These are phyloP conservation scores for Papilio protenor DNA, from an alignment of 2,888 invertebrate genomes.

Conservation along the genomic window DNA sequence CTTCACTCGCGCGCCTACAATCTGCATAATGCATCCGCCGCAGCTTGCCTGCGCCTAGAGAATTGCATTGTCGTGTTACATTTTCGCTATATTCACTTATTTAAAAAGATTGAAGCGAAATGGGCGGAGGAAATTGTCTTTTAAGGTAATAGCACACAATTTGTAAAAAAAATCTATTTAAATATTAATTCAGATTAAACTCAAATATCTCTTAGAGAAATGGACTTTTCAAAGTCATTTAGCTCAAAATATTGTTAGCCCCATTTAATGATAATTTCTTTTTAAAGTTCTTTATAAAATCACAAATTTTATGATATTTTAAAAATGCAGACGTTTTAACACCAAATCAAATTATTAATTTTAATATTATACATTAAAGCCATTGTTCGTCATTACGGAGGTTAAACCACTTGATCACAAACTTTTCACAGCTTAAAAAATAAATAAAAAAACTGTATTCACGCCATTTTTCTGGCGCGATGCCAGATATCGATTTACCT, in stretches of 20 bases:
- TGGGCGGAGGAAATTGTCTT: neutral
- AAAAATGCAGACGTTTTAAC: neutral
- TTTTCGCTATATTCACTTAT: slow-evolving; percentile 44
- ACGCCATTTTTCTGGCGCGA: slow-evolving; percentile 33
- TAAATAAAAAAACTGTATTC: slow-evolving; percentile 39
- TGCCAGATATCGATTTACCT: slow-evolving; percentile 41
- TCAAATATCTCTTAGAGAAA: too few species aligned
- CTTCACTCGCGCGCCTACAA: slow-evolving; percentile 62
- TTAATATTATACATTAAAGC: neutral
- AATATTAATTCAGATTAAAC: neutral
- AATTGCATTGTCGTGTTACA: slow-evolving; percentile 68
- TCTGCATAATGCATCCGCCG: slow-evolving; percentile 75
- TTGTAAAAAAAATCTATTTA: neutral
- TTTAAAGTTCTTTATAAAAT: neutral
- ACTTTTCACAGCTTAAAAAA: slow-evolving; percentile 31
- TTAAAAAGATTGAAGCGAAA: slow-evolving; percentile 37
- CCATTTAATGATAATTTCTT: neutral
- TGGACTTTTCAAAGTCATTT: neutral
- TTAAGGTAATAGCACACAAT: neutral
- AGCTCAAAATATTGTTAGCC: neutral
- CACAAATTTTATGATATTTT: too few species aligned
- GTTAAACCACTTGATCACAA: slow-evolving; percentile 37
- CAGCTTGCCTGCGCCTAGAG: slow-evolving; percentile 47
- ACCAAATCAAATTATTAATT: neutral
- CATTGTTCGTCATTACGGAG: slow-evolving; percentile 30